phyloP scores from a whole-genome alignment of 2,888 invertebrate species.

The Lissonota sp. region DNA sequence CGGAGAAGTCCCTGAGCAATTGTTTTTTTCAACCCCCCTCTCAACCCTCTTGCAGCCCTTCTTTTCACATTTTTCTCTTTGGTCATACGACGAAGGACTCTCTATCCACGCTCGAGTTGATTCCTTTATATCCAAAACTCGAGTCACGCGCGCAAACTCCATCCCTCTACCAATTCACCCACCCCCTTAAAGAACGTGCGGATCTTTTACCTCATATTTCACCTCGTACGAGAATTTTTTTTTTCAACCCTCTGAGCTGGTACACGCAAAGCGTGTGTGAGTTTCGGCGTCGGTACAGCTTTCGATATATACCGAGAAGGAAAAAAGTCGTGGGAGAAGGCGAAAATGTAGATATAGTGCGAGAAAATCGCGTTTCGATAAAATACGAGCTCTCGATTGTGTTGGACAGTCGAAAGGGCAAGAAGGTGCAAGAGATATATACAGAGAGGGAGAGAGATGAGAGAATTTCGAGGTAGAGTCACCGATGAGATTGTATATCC shows the following conservation, averaged over 20 bases:
- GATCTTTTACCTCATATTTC: slow-evolving; percentile 37
- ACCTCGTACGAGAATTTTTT: slow-evolving; percentile 18
- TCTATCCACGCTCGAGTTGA: slow-evolving; percentile 42
- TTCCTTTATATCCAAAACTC: slow-evolving; percentile 69
- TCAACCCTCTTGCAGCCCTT: slow-evolving; percentile 2
- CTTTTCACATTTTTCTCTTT: slow-evolving; percentile 42
- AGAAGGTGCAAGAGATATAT: slow-evolving; percentile 53
- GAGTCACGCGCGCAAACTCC: slow-evolving; percentile 63
- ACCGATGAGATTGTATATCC: slow-evolving; percentile 20
- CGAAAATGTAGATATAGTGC: slow-evolving; percentile 17
- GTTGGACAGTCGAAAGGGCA: slow-evolving; percentile 55
- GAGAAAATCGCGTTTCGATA: slow-evolving; percentile 42
- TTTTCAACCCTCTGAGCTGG: slow-evolving; percentile 9
- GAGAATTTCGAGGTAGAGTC: slow-evolving; percentile 29
- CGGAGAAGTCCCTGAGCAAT: slow-evolving; percentile 71
- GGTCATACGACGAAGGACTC: slow-evolving; percentile 32
- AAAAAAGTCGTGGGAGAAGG: not conserved
- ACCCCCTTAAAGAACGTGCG: slow-evolving; percentile 22
- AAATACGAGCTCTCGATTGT: slow-evolving; percentile 61
- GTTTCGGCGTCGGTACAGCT: slow-evolving; percentile 13
- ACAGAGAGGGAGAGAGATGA: slow-evolving; percentile 12
- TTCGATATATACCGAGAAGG: slow-evolving; percentile 10
- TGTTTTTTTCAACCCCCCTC: slow-evolving; percentile 60
- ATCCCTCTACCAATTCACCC: slow-evolving; percentile 7
- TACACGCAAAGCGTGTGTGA: not conserved